Conservation (phyloP, 2,888 invertebrate species). For the Thymelicus sylvestris region DNA sequence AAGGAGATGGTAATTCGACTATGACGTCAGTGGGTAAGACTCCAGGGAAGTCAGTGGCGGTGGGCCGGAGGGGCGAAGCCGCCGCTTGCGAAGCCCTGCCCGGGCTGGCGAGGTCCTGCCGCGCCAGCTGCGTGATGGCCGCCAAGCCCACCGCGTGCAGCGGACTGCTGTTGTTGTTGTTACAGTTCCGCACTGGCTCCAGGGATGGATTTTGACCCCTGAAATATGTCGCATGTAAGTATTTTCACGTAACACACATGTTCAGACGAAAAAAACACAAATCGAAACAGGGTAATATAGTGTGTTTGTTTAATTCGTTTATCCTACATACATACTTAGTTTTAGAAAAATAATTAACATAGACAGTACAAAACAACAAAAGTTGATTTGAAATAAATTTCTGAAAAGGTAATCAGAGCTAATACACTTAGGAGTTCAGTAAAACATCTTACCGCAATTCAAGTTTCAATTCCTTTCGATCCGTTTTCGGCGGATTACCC, state of each 20-base stretch:
- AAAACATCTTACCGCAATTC: slow-evolving; percentile 72
- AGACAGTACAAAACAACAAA: too few relatives aligned
- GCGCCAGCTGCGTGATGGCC: slow-evolving; percentile 90
- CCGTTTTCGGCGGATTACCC: slow-evolving; percentile 85
- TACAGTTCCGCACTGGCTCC: slow-evolving; percentile 79
- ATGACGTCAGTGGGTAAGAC: slow-evolving; percentile 80
- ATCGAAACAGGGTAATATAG: neutral
- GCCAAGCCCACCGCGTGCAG: slow-evolving; percentile 90
- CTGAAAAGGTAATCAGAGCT: too few relatives aligned
- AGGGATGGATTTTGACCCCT: slow-evolving; percentile 36
- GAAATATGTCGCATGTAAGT: neutral
- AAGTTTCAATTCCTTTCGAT: slow-evolving; percentile 85
- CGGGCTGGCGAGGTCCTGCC: slow-evolving; percentile 78
- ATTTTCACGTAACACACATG: too few relatives aligned
- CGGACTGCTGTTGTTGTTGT: slow-evolving; percentile 86
- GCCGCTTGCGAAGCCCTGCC: slow-evolving; percentile 9
- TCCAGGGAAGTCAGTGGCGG: slow-evolving; percentile 69
- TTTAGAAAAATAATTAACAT: too few relatives aligned
- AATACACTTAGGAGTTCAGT: too few relatives aligned
- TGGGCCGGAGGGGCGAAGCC: slow-evolving; percentile 69
- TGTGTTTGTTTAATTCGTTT: too few relatives aligned
- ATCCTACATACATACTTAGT: too few relatives aligned
- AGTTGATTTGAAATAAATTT: too few relatives aligned
- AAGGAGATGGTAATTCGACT: slow-evolving; percentile 74
- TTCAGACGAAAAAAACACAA: neutral